These are phyloP conservation scores for Opisthograptis luteolata DNA, from an alignment of 2,888 invertebrate species.

Conservation along the genomic window DNA sequence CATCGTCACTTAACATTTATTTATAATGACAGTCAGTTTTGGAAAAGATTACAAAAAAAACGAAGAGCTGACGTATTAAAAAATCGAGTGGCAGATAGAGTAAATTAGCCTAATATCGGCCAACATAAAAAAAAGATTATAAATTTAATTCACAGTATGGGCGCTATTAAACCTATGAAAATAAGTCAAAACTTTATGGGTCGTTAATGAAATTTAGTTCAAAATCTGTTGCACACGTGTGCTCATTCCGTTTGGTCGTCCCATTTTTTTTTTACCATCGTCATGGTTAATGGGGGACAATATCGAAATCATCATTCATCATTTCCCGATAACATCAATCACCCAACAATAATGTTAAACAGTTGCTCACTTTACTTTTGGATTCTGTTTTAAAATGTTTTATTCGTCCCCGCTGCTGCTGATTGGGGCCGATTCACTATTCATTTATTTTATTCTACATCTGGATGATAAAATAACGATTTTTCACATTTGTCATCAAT, in stretches of 20 bases:
- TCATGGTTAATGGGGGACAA: constrained; percentile 2
- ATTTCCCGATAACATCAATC: constrained; percentile 20
- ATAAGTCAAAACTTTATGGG: constrained; percentile 14
- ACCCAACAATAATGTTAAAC: constrained; percentile 15
- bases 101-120: background rate
- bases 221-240: constrained; percentile 25
- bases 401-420: background rate
- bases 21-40: no score
- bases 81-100: no score
- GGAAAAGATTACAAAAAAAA: background rate
- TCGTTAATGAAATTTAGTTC: constrained; percentile 11
- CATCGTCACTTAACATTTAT: no score
- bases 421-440: no score
- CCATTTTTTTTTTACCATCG: background rate
- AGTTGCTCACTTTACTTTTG: constrained; percentile 2
- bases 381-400: background rate
- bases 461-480: no score
- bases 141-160: constrained; percentile 3
- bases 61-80: no score
- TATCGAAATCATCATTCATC: constrained; percentile 16
- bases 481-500: no score
- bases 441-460: no score
- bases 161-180: constrained; percentile 12
- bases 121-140: background rate
- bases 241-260: constrained; percentile 5